phyloP scores from a whole-genome alignment of 1,140 invertebrate species.

The Luehdorfia chinensis region DNA sequence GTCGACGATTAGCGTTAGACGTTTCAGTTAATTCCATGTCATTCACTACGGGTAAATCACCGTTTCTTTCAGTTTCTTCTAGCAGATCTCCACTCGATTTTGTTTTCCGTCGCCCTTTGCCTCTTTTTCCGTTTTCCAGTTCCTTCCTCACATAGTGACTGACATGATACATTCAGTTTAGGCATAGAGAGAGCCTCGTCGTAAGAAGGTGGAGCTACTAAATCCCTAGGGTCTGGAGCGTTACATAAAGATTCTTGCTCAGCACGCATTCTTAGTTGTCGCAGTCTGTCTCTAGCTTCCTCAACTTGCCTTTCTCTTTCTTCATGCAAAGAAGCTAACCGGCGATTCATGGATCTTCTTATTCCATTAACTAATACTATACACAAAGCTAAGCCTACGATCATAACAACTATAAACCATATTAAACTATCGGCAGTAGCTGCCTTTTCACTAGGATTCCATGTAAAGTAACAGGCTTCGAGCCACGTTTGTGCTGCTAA shows the following conservation, averaged over 20 bases:
- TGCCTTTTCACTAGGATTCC: slow-evolving; percentile 69
- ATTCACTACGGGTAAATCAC: slow-evolving; percentile 42
- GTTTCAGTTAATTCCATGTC: slow-evolving; percentile 50
- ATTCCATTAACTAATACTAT: slow-evolving; percentile 74
- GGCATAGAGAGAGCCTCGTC: slow-evolving; percentile 85
- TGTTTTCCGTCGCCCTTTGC: slow-evolving; percentile 70
- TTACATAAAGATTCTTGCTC: slow-evolving; percentile 79
- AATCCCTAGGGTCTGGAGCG: slow-evolving; percentile 80
- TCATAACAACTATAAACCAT: slow-evolving; percentile 78
- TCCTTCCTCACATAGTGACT: slow-evolving; percentile 77
- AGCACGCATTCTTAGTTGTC: slow-evolving; percentile 75
- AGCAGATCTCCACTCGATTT: slow-evolving; percentile 74
- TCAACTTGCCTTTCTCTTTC: slow-evolving; percentile 79
- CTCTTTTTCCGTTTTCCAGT: slow-evolving; percentile 64
- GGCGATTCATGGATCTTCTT: slow-evolving; percentile 77
- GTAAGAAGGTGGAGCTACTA: slow-evolving; percentile 83
- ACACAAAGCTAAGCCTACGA: slow-evolving; percentile 71
- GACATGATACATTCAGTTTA: slow-evolving; percentile 77
- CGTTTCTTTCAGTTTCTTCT: slow-evolving; percentile 66
- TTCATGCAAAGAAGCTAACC: slow-evolving; percentile 76
- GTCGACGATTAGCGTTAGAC: slow-evolving; percentile 33
- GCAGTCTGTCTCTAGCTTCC: slow-evolving; percentile 71
- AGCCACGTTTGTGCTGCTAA: slow-evolving; percentile 81
- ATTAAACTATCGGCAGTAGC: slow-evolving; percentile 77
- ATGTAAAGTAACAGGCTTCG: slow-evolving; percentile 79